phyloP scores from a whole-genome alignment of 1,140 invertebrate genomes.

The Diorhabda carinulata region DNA sequence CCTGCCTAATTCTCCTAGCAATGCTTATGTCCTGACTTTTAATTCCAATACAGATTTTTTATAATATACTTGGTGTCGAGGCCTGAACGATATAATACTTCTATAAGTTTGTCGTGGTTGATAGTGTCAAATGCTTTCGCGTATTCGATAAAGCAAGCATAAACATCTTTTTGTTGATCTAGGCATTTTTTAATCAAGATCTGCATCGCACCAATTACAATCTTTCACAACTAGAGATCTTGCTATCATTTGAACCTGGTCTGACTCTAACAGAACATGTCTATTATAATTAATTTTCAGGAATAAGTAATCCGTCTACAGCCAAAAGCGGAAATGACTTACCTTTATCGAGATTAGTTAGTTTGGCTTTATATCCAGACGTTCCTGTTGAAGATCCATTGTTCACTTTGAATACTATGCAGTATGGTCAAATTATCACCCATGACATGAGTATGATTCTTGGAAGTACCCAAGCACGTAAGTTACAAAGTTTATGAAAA shows the following conservation, averaged over 20 bases:
- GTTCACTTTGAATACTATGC: conserved; percentile 75
- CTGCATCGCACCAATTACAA: not conserved
- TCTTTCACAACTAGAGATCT: not conserved
- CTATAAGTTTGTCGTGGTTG: too few relatives aligned
- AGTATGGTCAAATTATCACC: conserved; percentile 83
- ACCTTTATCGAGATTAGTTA: conserved; percentile 68
- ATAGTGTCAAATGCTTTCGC: too few relatives aligned
- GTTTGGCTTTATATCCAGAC: conserved; percentile 65
- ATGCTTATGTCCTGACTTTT: too few relatives aligned
- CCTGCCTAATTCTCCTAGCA: too few relatives aligned
- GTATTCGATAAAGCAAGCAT: too few relatives aligned
- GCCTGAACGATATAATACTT: not conserved
- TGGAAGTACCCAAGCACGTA: conserved; percentile 68
- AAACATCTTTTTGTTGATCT: too few relatives aligned
- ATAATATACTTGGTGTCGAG: not conserved
- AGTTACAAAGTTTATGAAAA: conserved; percentile 41
- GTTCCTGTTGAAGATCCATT: conserved; percentile 60
- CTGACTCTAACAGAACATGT: not conserved
- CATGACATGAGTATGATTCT: conserved; percentile 80
- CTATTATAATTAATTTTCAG: conserved; percentile 45
- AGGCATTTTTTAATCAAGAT: not conserved
- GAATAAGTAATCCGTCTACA: conserved; percentile 60
- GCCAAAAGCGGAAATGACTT: conserved; percentile 60
- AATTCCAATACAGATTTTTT: too few relatives aligned
- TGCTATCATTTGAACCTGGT: not conserved